phyloP scores from a whole-genome alignment of 2,113 vertebrate genomes.

The Podiceps cristatus region DNA sequence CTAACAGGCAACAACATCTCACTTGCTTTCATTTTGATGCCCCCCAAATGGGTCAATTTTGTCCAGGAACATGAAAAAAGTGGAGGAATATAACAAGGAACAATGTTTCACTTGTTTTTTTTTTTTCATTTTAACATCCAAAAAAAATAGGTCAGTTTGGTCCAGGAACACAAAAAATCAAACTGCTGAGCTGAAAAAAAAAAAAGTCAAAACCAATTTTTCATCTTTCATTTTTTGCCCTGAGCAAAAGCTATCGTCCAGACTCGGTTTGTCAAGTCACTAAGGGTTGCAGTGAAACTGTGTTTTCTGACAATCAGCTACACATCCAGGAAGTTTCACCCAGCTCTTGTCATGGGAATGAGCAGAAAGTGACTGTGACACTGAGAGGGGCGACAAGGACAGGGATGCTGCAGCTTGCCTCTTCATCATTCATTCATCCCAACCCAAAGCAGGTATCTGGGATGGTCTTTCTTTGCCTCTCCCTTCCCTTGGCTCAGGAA shows the following conservation, averaged over 20 bases:
- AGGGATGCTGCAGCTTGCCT: background rate
- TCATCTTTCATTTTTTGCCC: background rate
- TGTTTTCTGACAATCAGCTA: background rate
- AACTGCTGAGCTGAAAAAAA: background rate
- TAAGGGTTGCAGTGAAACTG: background rate
- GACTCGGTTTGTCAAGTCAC: background rate
- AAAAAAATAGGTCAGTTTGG: background rate
- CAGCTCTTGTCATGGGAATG: background rate
- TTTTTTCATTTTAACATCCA: too few species aligned
- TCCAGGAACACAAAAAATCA: background rate
- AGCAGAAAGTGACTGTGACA: background rate
- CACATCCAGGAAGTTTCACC: background rate
- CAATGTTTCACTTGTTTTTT: too few species aligned
- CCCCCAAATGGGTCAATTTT: background rate
- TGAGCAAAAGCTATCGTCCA: background rate
- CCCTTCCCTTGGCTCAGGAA: background rate
- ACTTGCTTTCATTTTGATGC: background rate
- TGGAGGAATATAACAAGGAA: too few species aligned
- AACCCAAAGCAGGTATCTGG: background rate
- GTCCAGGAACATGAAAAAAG: background rate
- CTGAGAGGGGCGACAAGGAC: fast-evolving
- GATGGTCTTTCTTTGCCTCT: background rate
- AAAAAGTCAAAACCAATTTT: background rate
- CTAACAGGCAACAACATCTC: background rate
- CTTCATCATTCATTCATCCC: background rate